Evolutionary conservation across 2,888 invertebrate genomes (phyloP).

Genomic region (Aricia artaxerxes): DNA sequence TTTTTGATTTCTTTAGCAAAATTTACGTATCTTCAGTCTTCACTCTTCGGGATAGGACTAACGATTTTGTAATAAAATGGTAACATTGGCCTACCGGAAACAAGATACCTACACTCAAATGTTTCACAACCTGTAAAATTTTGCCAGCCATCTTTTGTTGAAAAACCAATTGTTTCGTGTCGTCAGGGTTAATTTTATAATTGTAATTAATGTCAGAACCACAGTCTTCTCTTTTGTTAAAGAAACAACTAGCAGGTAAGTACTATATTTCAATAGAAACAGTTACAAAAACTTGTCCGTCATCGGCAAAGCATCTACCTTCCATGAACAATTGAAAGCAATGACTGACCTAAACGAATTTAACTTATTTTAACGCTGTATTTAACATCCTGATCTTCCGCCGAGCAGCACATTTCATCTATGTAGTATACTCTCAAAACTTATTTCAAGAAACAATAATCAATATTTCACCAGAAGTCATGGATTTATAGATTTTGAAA

Average conservation of each 20-base stretch:
- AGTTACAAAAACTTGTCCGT: conserved; percentile 51
- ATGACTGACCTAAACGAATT: conserved; percentile 78
- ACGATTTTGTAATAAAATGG: conserved; percentile 45
- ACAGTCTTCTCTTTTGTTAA: conserved; percentile 96
- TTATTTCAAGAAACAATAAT: conserved; percentile 57
- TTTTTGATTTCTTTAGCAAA: neutral
- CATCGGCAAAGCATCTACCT: conserved; percentile 51
- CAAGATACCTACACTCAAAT: conserved; percentile 64
- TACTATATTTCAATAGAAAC: conserved; percentile 46
- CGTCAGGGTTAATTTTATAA: conserved; percentile 87
- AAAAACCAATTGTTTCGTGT: conserved; percentile 86
- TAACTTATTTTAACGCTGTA: conserved; percentile 64
- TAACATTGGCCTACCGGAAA: conserved; percentile 51
- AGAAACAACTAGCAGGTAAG: conserved; percentile 97
- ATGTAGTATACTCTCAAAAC: conserved; percentile 24
- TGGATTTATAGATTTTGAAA: conserved; percentile 25
- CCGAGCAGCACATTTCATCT: neutral
- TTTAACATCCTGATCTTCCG: conserved; percentile 33
- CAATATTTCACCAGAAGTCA: conserved; percentile 59
- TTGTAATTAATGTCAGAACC: conserved; percentile 96
- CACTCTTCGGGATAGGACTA: neutral
- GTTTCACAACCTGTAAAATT: conserved; percentile 79
- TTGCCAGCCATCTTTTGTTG: conserved; percentile 87
- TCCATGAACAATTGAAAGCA: conserved; percentile 54
- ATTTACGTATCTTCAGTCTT: neutral